Evolutionary conservation across 2,113 vertebrate species (phyloP).

Genomic region (Pelecanoides urinatrix): DNA sequence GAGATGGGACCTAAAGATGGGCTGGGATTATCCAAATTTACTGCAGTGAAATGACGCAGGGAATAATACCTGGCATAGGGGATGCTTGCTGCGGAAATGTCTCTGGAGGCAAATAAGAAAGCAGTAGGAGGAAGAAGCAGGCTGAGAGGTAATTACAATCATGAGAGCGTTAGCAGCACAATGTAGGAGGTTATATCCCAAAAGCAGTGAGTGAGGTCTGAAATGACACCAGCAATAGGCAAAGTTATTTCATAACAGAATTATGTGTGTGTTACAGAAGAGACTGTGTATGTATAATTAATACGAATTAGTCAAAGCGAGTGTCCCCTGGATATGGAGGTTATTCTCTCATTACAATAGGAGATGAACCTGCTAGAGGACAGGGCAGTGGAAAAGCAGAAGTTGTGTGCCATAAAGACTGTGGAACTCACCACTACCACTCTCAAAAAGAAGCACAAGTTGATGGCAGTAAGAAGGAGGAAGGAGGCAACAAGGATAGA

Average conservation of each 20-base stretch:
- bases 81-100: background rate
- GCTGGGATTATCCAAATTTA: background rate
- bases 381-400: background rate
- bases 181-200: background rate
- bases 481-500: background rate
- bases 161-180: background rate
- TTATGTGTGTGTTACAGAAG: background rate
- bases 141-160: background rate
- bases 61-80: background rate
- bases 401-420: background rate
- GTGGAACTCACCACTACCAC: background rate
- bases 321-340: background rate
- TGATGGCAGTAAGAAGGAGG: background rate
- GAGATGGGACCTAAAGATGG: accelerated
- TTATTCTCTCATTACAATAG: background rate
- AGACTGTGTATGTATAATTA: background rate
- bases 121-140: background rate
- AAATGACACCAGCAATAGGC: background rate
- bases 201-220: background rate
- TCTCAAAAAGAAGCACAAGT: background rate
- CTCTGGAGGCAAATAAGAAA: background rate
- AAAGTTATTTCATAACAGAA: background rate
- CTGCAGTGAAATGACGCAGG: background rate
- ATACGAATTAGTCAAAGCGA: background rate
- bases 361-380: background rate